Conservation (phyloP, 2,888 invertebrate genomes). For the Ectemnius lituratus region DNA sequence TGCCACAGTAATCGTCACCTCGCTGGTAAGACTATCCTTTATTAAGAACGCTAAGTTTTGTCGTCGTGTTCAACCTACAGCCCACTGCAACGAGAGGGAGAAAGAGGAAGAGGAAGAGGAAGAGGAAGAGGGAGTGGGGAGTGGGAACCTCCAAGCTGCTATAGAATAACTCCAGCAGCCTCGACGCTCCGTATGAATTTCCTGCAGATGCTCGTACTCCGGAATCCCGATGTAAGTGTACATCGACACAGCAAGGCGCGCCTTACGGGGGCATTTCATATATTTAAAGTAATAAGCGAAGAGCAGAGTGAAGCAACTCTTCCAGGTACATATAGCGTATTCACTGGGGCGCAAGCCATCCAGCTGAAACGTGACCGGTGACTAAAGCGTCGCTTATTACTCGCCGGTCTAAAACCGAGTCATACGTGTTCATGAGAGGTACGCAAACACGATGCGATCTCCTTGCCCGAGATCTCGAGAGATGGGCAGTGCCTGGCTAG, state of each 20-base stretch:
- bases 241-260: constrained; percentile 8
- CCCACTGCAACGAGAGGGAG: too few species aligned
- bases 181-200: too few species aligned
- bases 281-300: constrained; percentile 43
- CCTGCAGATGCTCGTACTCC: too few species aligned
- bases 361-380: constrained; percentile 61
- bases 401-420: constrained; percentile 44
- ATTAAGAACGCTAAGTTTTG: constrained; percentile 34
- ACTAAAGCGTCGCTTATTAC: constrained; percentile 62
- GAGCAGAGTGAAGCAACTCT: constrained; percentile 40
- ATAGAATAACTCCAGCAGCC: too few species aligned
- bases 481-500: constrained; percentile 1
- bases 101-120: too few species aligned
- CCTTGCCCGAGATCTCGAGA: constrained; percentile 8
- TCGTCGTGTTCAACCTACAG: background rate
- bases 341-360: constrained; percentile 55
- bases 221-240: too few species aligned
- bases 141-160: background rate
- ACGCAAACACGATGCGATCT: constrained; percentile 43
- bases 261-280: constrained; percentile 17
- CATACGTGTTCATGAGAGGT: constrained; percentile 52
- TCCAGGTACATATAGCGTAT: constrained; percentile 49
- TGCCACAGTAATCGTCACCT: constrained; percentile 34
- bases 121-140: background rate
- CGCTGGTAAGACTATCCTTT: constrained; percentile 29